A percentile compares a stretch with the other conserved stretches of the same genome.
These are phyloP conservation scores for Lutraria rhynchaena DNA, from an alignment of 1,140 invertebrate species.

Conservation along the genomic window DNA sequence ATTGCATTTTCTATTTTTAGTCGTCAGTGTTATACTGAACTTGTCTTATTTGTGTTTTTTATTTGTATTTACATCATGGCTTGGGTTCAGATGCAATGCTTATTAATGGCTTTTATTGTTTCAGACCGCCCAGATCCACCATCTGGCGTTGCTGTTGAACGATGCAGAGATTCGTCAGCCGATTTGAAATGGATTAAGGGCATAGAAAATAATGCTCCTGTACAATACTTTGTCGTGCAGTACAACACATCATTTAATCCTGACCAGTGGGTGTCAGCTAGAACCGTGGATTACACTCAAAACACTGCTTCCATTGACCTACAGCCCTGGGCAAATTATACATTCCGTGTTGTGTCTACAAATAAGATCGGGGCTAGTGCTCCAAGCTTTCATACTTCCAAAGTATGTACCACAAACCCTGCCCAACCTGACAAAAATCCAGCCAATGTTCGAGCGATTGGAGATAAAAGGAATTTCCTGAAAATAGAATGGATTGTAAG, in stretches of 20 bases:
- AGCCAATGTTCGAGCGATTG: constrained; percentile 95
- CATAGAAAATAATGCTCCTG: constrained; percentile 94
- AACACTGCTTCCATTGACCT: constrained; percentile 65
- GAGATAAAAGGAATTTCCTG: constrained; percentile 93
- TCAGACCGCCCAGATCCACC: constrained; percentile 97
- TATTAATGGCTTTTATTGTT: no score
- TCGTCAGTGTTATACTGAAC: no score
- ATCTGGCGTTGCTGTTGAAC: constrained; percentile 82
- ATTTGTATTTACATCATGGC: no score
- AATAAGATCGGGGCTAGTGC: constrained; percentile 92
- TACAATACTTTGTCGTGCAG: constrained; percentile 95
- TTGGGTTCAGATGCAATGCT: no score
- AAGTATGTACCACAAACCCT: constrained; percentile 83
- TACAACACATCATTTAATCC: constrained; percentile 98
- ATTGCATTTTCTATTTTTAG: no score
- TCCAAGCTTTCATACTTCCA: constrained; percentile 71
- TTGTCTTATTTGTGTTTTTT: no score
- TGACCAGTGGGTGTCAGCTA: constrained; percentile 89
- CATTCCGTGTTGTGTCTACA: constrained; percentile 95
- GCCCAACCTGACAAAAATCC: constrained; percentile 97
- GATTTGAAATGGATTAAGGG: constrained; percentile 91
- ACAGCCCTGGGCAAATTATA: constrained; percentile 96
- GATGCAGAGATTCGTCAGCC: constrained; percentile 86
- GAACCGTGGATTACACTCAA: constrained; percentile 62
- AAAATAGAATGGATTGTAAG: constrained; percentile 96